These are phyloP conservation scores for Acrocephalus scirpaceus DNA, from an alignment of 2,797 vertebrate species.

Conservation along the genomic window DNA sequence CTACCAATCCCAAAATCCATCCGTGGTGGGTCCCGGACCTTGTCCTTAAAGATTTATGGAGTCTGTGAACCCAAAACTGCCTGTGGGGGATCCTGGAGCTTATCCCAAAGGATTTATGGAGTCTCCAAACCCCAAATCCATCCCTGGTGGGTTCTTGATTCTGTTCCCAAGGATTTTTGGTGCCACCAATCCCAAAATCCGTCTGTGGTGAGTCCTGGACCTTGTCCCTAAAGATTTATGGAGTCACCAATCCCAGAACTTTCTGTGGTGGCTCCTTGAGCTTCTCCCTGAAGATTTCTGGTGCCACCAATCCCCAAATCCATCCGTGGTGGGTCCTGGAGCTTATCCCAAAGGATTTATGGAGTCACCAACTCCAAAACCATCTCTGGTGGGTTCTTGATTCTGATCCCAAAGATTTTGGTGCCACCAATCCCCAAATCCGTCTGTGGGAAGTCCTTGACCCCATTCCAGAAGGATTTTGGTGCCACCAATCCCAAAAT, in stretches of 20 bases:
- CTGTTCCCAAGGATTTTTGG: too few relatives aligned
- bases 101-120: rapidly evolving
- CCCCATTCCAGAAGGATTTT: rapidly evolving
- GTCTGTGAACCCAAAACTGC: not conserved
- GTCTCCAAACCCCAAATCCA: not conserved
- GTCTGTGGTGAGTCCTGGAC: too few relatives aligned
- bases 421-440: too few relatives aligned
- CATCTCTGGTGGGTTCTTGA: too few relatives aligned
- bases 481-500: not conserved
- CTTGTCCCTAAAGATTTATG: too few relatives aligned
- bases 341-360: not conserved
- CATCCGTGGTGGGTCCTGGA: not conserved
- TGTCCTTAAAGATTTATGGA: not conserved
- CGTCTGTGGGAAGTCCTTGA: too few relatives aligned
- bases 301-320: not conserved
- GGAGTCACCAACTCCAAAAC: not conserved
- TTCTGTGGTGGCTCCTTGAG: rapidly evolving
- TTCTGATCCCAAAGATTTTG: not conserved
- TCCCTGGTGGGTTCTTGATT: too few relatives aligned
- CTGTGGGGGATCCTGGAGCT: too few relatives aligned
- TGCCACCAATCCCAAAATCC: too few relatives aligned
- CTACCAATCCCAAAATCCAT: too few relatives aligned
- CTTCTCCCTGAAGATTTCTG: not conserved
- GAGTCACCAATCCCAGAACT: too few relatives aligned
- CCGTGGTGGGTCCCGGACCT: not conserved